Evolutionary conservation across 2,113 vertebrate genomes (phyloP).

Genomic region (Solea solea): DNA sequence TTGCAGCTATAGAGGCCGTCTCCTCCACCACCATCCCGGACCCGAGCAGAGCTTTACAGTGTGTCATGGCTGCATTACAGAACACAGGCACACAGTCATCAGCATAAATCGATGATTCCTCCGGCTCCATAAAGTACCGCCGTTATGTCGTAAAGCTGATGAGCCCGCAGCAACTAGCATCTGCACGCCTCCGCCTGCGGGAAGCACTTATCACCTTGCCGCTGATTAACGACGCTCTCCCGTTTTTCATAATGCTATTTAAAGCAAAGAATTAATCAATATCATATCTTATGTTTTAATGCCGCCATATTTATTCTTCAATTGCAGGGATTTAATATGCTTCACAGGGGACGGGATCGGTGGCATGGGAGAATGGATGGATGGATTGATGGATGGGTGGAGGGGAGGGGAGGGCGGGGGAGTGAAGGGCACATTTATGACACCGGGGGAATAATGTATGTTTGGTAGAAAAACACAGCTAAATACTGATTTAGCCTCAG

Average conservation of each 20-base stretch:
- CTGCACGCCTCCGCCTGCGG: conserved; percentile 36
- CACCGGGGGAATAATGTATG: conserved; percentile 54
- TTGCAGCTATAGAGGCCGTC: background rate
- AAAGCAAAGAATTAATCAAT: conserved; percentile 73
- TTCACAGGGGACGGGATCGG: conserved; percentile 14
- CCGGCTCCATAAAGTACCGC: conserved; percentile 51
- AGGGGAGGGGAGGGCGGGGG: conserved; percentile 3
- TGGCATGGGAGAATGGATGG: background rate
- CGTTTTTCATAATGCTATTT: conserved; percentile 70
- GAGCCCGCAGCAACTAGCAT: conserved; percentile 53
- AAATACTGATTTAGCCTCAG: conserved; percentile 25
- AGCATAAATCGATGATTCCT: conserved; percentile 68
- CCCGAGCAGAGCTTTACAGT: conserved; percentile 30
- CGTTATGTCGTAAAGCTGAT: conserved; percentile 62
- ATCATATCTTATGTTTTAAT: conserved; percentile 75
- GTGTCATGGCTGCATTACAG: conserved; percentile 47
- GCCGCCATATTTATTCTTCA: conserved; percentile 73
- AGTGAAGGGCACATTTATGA: conserved; percentile 65
- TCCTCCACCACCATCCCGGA: background rate
- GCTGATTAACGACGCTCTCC: conserved; percentile 55
- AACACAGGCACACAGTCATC: conserved; percentile 56
- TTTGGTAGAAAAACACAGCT: conserved; percentile 33
- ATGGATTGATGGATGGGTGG: conserved; percentile 10
- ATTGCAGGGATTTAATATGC: conserved; percentile 62
- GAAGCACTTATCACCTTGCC: conserved; percentile 29